Conservation (phyloP, 2,888 invertebrate genomes). For the Heliconius erato region DNA sequence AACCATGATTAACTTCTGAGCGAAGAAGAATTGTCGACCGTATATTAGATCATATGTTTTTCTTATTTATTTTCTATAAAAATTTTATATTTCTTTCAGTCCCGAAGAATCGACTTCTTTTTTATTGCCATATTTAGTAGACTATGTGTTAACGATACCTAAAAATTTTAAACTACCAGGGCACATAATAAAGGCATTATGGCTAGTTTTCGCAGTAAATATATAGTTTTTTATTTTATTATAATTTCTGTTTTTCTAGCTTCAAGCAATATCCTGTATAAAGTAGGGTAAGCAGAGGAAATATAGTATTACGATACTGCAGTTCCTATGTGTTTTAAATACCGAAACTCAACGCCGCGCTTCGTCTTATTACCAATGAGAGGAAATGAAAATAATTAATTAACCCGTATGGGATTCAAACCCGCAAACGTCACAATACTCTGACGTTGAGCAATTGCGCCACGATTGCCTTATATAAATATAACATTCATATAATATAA, state of each 20-base stretch:
- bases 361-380: background rate
- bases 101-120: conserved; percentile 74
- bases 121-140: conserved; percentile 71
- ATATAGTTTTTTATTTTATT: background rate
- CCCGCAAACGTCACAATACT: too few species aligned
- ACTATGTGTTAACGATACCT: conserved; percentile 70
- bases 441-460: too few species aligned
- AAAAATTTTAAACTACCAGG: conserved; percentile 67
- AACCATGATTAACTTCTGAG: too few species aligned
- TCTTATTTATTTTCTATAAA: background rate
- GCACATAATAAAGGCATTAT: conserved; percentile 78
- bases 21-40: too few species aligned
- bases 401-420: too few species aligned
- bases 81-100: conserved; percentile 57
- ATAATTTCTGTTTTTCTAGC: background rate
- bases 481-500: too few species aligned
- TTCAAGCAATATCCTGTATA: background rate
- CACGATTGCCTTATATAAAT: too few species aligned
- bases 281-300: too few species aligned
- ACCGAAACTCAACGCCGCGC: background rate
- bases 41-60: background rate
- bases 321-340: background rate
- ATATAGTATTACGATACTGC: too few species aligned
- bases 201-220: conserved; percentile 81
- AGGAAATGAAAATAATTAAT: too few species aligned